Evolutionary conservation across 2,888 invertebrate species (phyloP), one percentile per base, ranked within the genome.

Genomic region (Eilema sororculum): DNA sequence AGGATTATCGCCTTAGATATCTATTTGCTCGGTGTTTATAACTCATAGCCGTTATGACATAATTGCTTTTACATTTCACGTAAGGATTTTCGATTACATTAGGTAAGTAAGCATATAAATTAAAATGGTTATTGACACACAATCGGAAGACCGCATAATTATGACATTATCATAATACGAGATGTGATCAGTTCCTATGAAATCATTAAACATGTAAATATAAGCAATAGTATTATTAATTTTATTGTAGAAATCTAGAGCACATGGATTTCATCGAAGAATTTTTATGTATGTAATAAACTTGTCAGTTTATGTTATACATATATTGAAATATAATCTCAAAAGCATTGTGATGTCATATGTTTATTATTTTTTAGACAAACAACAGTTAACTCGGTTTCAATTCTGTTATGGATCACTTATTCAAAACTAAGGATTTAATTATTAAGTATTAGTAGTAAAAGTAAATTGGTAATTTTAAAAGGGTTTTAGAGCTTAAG

Each of bases 211-310:
- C 16, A 59, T 33, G 30, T 56, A 33, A 30, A 33, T 65, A 30
- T 33, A 56, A 65, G 30, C 22, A 3, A 9, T 20, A 25, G 24
- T 9, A 20, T 41, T 20, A 41, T 56, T 64, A 33, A 57, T 65
- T 65, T 65, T 65, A 22, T 57, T 65, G 20, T 33, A 65, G 41
- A 58, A 41, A 66, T 66, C 66, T 66, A 25, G 66, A 58, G 25
- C 58, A 59, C 25, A 52, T 52, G n/a, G 52, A 52, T 52, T 52
- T 52, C 52, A 52, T 52, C 52, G 52, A 52, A 52, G 52, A 52
- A 52, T 52, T 24, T 58, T 58, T 58, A 58, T 25, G 25, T 58
- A 3, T 58, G 57, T 10, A 13, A 58, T 24, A 58, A 58, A 58
- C 25, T 58, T 13, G 24, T 24, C 12, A 12, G 24, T 12, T 58